A percentile compares a stretch with the other conserved stretches of the same genome.
Conservation (phyloP, 2,888 invertebrate genomes). For the Heliconius aoede region DNA sequence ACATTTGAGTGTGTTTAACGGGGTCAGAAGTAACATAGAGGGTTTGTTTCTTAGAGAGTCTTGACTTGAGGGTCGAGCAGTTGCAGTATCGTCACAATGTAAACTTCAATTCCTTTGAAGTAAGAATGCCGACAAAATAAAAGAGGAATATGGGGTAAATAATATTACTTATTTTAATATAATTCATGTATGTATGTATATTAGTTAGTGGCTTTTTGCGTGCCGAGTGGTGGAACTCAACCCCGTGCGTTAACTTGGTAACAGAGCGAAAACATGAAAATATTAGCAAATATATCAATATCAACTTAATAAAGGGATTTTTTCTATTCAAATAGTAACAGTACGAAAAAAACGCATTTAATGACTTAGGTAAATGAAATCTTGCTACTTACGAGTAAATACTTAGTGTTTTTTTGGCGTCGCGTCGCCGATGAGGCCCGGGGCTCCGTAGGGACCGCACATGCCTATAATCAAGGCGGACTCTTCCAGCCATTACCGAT, state of each 20-base stretch:
- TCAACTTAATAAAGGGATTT: neutral
- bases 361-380: slow-evolving; percentile 31
- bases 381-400: slow-evolving; percentile 27
- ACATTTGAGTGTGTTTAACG: neutral
- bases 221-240: too few relatives aligned
- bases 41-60: neutral
- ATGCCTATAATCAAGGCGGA: slow-evolving; percentile 65
- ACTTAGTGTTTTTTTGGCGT: slow-evolving; percentile 33
- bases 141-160: neutral
- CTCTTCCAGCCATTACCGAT: slow-evolving; percentile 62
- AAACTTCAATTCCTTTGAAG: slow-evolving; percentile 16
- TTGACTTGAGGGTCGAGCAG: slow-evolving; percentile 13
- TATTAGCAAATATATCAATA: too few relatives aligned
- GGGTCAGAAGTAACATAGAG: neutral
- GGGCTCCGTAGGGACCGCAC: slow-evolving; percentile 32
- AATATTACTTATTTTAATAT: neutral
- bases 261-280: too few relatives aligned
- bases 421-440: slow-evolving; percentile 37
- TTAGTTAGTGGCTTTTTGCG: neutral
- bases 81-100: slow-evolving; percentile 5
- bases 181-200: neutral
- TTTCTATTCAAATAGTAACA: neutral
- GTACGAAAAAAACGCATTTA: slow-evolving; percentile 10
- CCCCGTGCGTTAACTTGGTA: too few relatives aligned
- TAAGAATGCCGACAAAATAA: slow-evolving; percentile 1